These are phyloP conservation scores for Tachina grossa DNA, from an alignment of 2,888 invertebrate species.

Conservation along the genomic window DNA sequence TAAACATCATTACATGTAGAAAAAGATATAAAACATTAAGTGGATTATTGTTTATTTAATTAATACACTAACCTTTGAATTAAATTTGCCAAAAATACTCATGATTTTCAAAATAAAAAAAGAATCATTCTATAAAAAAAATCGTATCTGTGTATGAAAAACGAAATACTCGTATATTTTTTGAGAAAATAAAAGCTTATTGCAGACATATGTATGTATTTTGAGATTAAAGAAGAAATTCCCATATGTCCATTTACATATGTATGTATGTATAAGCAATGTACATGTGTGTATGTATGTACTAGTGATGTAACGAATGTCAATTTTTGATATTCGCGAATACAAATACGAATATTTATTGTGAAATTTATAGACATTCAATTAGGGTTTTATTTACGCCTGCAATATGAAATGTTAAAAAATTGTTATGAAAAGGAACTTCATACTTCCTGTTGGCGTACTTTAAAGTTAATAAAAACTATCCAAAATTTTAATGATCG, in stretches of 20 bases:
- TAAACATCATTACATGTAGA: constrained; percentile 37
- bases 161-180: background rate
- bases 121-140: constrained; percentile 28
- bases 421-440: too few species aligned
- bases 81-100: constrained; percentile 76
- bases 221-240: constrained; percentile 59
- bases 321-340: too few species aligned
- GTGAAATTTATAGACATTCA: too few species aligned
- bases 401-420: too few species aligned
- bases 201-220: constrained; percentile 36
- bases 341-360: too few species aligned
- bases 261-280: background rate
- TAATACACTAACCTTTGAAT: constrained; percentile 76
- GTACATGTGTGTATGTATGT: too few species aligned
- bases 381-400: too few species aligned
- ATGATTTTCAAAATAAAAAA: background rate
- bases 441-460: too few species aligned
- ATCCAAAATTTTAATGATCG: too few species aligned
- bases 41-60: constrained; percentile 80
- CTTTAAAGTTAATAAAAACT: too few species aligned
- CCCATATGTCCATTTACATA: constrained; percentile 11
- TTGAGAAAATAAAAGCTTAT: constrained; percentile 38
- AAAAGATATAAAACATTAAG: constrained; percentile 69
- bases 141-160: constrained; percentile 58
- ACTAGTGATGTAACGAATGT: too few species aligned